Conservation (phyloP, 2,888 invertebrate species). For the Amphipyra berbera region DNA sequence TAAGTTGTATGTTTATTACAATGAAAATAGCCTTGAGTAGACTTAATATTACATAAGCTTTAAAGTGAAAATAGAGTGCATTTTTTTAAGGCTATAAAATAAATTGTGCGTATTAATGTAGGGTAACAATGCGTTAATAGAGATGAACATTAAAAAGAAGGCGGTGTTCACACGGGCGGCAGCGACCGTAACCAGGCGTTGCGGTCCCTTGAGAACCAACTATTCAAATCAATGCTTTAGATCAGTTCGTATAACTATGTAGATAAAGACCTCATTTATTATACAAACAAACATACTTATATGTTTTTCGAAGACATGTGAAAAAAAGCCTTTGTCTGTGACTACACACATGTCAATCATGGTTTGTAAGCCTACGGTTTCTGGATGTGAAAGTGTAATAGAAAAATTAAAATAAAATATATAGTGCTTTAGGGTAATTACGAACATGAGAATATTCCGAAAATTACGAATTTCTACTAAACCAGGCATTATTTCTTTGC, state of each 20-base stretch:
- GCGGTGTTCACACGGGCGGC: constrained; percentile 57
- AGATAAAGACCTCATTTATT: constrained; percentile 39
- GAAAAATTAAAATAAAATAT: too few species aligned
- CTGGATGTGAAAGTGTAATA: too few species aligned
- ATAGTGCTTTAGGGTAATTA: too few species aligned
- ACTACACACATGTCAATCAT: constrained; percentile 17
- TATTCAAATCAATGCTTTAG: constrained; percentile 46
- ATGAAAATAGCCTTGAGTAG: constrained; percentile 9
- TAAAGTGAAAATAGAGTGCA: not conserved
- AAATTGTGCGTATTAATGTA: constrained; percentile 19
- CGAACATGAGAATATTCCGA: too few species aligned
- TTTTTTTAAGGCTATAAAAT: not conserved
- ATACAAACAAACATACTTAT: constrained; percentile 19
- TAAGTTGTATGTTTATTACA: constrained; percentile 7
- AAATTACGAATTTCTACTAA: too few species aligned
- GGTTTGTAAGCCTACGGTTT: not conserved
- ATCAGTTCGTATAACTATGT: constrained; percentile 16
- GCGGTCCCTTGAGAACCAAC: constrained; percentile 56
- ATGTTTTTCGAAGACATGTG: constrained; percentile 4
- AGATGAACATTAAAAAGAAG: constrained; percentile 33
- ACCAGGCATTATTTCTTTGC: too few species aligned
- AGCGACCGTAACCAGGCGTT: constrained; percentile 51
- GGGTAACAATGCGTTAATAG: constrained; percentile 20
- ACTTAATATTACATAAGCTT: not conserved
- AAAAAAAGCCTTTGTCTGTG: constrained; percentile 19